Percentiles rank a stretch among this genome's conserved stretches.
These are phyloP conservation scores for Papilio glaucus DNA, from an alignment of 1,140 invertebrate genomes.

Conservation along the genomic window DNA sequence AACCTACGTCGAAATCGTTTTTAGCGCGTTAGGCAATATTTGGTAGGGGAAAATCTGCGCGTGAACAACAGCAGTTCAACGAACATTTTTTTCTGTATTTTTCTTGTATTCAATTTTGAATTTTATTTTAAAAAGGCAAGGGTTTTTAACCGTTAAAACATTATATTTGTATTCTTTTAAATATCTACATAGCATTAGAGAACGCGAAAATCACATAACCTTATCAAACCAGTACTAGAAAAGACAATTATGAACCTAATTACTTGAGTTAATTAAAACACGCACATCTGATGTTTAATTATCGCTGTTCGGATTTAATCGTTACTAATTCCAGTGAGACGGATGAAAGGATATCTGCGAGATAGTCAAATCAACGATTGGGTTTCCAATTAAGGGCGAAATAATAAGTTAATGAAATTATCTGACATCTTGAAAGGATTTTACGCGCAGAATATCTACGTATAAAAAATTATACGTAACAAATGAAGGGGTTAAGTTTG, in stretches of 20 bases:
- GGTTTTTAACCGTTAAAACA: no score
- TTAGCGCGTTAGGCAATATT: no score
- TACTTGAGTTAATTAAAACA: conserved; percentile 29
- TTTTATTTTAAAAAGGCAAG: no score
- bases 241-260: conserved; percentile 9
- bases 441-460: neutral
- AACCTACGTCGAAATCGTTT: no score
- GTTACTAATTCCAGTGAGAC: conserved; percentile 13
- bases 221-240: neutral
- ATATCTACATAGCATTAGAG: no score
- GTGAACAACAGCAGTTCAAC: no score
- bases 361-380: conserved; percentile 22
- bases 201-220: neutral
- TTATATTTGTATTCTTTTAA: no score
- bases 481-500: neutral
- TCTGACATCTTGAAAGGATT: neutral
- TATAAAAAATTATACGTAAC: neutral
- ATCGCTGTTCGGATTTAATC: conserved; percentile 14
- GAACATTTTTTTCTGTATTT: no score
- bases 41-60: no score
- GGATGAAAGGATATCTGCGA: conserved; percentile 23
- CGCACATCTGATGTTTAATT: conserved; percentile 30
- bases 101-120: no score
- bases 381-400: conserved; percentile 21
- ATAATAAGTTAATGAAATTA: conserved; percentile 6